Percentiles rank a stretch among this genome's conserved stretches.
phyloP scores from a whole-genome alignment of 2,113 vertebrate genomes.

The Myanophis thanlyinensis region DNA sequence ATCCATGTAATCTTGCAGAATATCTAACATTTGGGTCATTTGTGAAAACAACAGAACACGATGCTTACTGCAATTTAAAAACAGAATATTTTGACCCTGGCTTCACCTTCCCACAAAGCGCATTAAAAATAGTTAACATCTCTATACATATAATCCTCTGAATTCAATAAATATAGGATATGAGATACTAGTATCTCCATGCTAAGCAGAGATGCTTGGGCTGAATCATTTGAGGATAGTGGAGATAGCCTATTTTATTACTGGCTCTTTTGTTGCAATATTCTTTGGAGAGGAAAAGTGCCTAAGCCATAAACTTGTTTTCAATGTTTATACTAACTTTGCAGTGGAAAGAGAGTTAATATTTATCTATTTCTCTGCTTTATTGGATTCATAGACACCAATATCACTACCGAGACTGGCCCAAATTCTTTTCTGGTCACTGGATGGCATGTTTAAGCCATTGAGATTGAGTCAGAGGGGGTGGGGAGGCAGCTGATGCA shows the following conservation, averaged over 20 bases:
- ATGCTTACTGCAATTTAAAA: conserved; percentile 77
- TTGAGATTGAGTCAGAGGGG: not conserved
- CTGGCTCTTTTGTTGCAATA: not conserved
- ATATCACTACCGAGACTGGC: not conserved
- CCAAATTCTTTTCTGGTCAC: not conserved
- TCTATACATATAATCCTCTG: not conserved
- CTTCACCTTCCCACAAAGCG: not conserved
- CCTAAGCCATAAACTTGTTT: not conserved
- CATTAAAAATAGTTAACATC: not conserved
- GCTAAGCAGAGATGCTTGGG: not conserved
- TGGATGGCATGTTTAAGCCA: not conserved
- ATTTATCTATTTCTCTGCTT: not conserved
- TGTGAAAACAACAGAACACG: conserved; percentile 91
- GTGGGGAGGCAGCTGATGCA: not conserved
- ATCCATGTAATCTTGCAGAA: conserved; percentile 92
- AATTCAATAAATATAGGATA: not conserved
- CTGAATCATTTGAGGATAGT: not conserved
- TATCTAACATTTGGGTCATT: conserved; percentile 91
- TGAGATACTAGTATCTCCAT: not conserved
- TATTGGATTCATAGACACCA: not conserved
- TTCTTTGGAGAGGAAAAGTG: not conserved
- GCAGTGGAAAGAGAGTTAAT: not conserved
- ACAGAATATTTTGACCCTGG: not conserved
- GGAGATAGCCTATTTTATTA: not conserved
- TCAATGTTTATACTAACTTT: not conserved